A percentile compares a stretch with the other conserved stretches of the same genome.
Evolutionary conservation across 1,140 invertebrate genomes (phyloP).

Genomic region (Drosophila lacertosa): DNA sequence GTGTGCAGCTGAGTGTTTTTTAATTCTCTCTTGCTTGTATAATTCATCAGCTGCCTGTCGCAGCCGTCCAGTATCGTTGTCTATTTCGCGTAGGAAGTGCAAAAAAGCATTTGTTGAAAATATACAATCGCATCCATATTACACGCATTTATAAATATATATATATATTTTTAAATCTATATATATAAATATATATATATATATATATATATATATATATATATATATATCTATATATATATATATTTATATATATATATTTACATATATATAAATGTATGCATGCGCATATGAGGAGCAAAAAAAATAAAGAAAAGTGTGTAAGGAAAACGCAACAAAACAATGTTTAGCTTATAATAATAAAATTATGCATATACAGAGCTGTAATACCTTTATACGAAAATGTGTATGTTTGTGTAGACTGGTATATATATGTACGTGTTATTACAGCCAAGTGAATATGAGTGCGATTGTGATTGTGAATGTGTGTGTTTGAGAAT

Average conservation of each 20-base stretch:
- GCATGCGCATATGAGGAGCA: conserved; percentile 37
- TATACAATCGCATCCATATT: conserved; percentile 8
- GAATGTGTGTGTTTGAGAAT: conserved; percentile 10
- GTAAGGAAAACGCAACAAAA: conserved; percentile 12
- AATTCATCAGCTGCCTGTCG: conserved; percentile 35
- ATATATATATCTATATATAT: conserved; percentile 21
- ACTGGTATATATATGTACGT: background rate
- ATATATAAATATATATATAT: conserved; percentile 6
- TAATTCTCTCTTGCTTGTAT: conserved; percentile 32
- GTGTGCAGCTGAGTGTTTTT: conserved; percentile 39
- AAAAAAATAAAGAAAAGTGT: conserved; percentile 20
- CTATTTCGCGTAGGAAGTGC: conserved; percentile 33
- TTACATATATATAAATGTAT: conserved; percentile 23
- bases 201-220: conserved; percentile 17
- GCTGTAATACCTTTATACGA: background rate
- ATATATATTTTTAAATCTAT: conserved; percentile 11
- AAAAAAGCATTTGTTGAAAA: conserved; percentile 28
- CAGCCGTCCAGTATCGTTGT: conserved; percentile 21
- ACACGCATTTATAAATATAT: conserved; percentile 3
- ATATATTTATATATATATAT: conserved; percentile 6
- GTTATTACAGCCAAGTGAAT: background rate
- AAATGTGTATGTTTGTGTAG: conserved; percentile 3
- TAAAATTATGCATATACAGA: conserved; percentile 4
- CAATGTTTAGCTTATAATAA: conserved; percentile 22
- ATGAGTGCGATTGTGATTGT: conserved; percentile 1